A percentile compares a stretch with the other conserved stretches of the same genome.
Conservation (phyloP, 2,888 invertebrate species). For the Phortica okadai region DNA sequence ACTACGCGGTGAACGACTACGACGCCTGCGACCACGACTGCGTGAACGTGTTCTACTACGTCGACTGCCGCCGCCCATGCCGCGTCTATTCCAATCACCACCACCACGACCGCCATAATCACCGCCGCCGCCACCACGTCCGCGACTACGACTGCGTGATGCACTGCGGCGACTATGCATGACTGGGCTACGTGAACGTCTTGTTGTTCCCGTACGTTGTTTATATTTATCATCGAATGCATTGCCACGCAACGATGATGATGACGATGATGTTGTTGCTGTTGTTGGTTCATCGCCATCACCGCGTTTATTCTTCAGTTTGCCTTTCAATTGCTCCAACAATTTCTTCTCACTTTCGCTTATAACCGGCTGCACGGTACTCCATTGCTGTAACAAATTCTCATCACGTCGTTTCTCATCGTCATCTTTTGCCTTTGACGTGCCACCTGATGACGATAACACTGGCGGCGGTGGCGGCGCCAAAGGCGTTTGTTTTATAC, state of each 20-base stretch:
- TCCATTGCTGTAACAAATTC: constrained; percentile 79
- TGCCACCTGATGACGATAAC: not conserved
- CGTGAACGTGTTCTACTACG: constrained; percentile 58
- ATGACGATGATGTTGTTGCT: constrained; percentile 40
- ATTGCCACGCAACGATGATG: constrained; percentile 49
- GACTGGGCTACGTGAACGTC: constrained; percentile 44
- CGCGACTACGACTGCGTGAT: constrained; percentile 47
- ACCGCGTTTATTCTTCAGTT: constrained; percentile 71
- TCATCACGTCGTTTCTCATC: constrained; percentile 77
- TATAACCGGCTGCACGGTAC: constrained; percentile 79
- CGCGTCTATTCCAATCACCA: constrained; percentile 6
- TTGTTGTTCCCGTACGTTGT: constrained; percentile 29
- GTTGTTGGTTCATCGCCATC: constrained; percentile 46
- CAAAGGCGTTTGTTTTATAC: constrained; percentile 58
- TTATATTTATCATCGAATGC: constrained; percentile 56
- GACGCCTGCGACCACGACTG: constrained; percentile 63
- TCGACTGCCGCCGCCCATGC: constrained; percentile 49
- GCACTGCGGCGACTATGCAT: constrained; percentile 55
- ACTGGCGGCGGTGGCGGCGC: constrained; percentile 36
- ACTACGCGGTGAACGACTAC: constrained; percentile 59
- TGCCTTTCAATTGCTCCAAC: constrained; percentile 77
- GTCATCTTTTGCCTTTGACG: constrained; percentile 1
- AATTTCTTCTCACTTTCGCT: constrained; percentile 80
- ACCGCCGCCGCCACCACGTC: constrained; percentile 47
- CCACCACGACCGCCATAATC: constrained; percentile 19